Evolutionary conservation across 30 jellyfish, hydroid and myxozoan species (phyloP), one percentile per base, ranked within the genome.

Genomic region (Morbakka virulenta): DNA sequence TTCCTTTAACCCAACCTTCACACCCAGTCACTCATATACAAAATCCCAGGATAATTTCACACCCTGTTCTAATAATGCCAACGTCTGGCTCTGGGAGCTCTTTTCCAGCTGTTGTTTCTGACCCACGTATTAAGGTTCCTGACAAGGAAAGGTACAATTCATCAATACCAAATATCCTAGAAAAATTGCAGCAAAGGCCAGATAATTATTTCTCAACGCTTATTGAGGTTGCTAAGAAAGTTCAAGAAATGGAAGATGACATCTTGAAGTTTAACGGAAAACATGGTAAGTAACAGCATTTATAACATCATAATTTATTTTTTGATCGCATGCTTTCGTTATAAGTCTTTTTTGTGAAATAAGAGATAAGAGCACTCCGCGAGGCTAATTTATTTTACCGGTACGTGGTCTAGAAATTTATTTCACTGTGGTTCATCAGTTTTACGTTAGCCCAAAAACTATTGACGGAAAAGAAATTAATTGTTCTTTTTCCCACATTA

Each of bases 241-340:
- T 72, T 30, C 51, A 67, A 11, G 29, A 67, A 35, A 35, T 72
- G 20, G 84, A 31, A 20, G 84, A 72, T 23, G 84, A 72, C 49
- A 77, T 72, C n/a, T 77, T 72, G 36, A 72, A 72, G 29, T 72
- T 35, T 49, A 49, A n/a, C 9, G 84, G 84, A 48, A 72, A 36
- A 49, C 49, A 72, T 31, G 84, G 84, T 72, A 72, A 21, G 32
- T 21, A 6, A n/a, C n/a, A n/a, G n/a, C n/a, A n/a, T n/a, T n/a
- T n/a, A n/a, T n/a, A n/a, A n/a, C n/a, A n/a, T n/a, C n/a, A n/a
- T n/a, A n/a, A n/a, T n/a, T n/a, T n/a, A n/a, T n/a, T n/a, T n/a
- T n/a, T n/a, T n/a, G n/a, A n/a, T n/a, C n/a, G n/a, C n/a, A n/a
- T n/a, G n/a, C n/a, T n/a, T n/a, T n/a, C n/a, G n/a, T n/a, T n/a